Evolutionary conservation across 2,888 invertebrate species (phyloP), one percentile per base, ranked within the genome.

Genomic region (Folsomia manolachei): DNA sequence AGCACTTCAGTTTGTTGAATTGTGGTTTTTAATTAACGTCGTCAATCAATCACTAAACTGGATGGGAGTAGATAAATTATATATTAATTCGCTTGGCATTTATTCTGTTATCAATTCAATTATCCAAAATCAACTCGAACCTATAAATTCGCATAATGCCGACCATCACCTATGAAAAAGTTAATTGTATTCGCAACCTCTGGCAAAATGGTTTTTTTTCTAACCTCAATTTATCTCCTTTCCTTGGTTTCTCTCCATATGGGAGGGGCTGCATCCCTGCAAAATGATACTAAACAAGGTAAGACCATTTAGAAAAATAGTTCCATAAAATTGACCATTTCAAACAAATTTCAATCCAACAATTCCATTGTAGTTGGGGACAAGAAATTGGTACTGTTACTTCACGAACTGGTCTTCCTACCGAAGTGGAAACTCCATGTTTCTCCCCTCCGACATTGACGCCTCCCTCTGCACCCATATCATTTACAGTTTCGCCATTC

Each of bases 361-460:
- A 39, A 39, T 39, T 14, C 14, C 39, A 9, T 9, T 9, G 4
- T 39, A 39, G 39, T 39, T 39, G 14, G 39, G 39, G 14, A 39
- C 39, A 39, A 39, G 14, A 39, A 94, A 93, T 85, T 89, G 94
- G 0, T 90, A 94, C 1, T 95, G 95, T 82, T 95, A 95, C 82
- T 95, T 93, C 83, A 94, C 94, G 0, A 94, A 94, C 82, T 95
- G 95, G 95, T 93, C 95, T 25, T 94, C 93, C 92, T 95, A 95
- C 84, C 81, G 94, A 77, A 92, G 91, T 81, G 90, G 89, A 0
- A 86, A 88, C 72, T 94, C 93, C 18, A 93, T 92, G 84, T 94
- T 88, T 82, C 83, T 91, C 14, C 94, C 94, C 0, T 89, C 88
- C 73, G 89, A 95, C 82, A 92, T 95, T 63, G 92, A 95, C 82